Conservation (phyloP, 2,888 invertebrate genomes). For the Scaptomyza parva region DNA sequence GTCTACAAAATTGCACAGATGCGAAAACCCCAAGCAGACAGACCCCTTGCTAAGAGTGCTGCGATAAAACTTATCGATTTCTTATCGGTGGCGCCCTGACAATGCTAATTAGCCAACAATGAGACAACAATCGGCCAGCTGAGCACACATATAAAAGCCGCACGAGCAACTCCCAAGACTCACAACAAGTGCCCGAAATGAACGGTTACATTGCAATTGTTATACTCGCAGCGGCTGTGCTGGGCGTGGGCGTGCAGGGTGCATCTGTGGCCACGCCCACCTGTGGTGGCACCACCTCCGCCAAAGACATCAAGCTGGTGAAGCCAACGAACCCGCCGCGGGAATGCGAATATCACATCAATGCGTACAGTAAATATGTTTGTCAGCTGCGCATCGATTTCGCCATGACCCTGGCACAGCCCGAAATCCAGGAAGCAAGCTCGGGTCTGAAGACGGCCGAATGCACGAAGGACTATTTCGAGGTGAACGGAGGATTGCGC, state of each 20-base stretch:
- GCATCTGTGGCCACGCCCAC: conserved; percentile 65
- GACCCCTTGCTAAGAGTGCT: conserved; percentile 2
- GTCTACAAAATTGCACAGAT: conserved; percentile 7
- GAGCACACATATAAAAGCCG: conserved; percentile 49
- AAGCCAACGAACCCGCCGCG: conserved; percentile 68
- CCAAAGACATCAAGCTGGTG: conserved; percentile 68
- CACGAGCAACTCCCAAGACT: not conserved
- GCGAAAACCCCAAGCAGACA: not conserved
- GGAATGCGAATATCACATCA: conserved; percentile 64
- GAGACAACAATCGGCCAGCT: not conserved
- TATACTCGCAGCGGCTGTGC: conserved; percentile 23
- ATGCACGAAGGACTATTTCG: conserved; percentile 68
- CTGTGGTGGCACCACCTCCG: conserved; percentile 71
- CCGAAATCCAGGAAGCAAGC: conserved; percentile 48
- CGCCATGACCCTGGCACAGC: conserved; percentile 75
- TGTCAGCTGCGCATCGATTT: conserved; percentile 79
- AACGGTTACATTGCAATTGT: conserved; percentile 37
- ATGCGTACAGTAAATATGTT: conserved; percentile 67
- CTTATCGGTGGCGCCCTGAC: conserved; percentile 50
- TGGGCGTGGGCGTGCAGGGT: conserved; percentile 32
- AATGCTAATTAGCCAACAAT: conserved; percentile 37
- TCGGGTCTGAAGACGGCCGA: conserved; percentile 54
- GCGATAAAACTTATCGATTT: conserved; percentile 38
- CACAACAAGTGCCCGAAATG: conserved; percentile 41
- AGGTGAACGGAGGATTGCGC: conserved; percentile 61